Conservation (phyloP, 2,888 invertebrate species). For the Ametastegia equiseti region DNA sequence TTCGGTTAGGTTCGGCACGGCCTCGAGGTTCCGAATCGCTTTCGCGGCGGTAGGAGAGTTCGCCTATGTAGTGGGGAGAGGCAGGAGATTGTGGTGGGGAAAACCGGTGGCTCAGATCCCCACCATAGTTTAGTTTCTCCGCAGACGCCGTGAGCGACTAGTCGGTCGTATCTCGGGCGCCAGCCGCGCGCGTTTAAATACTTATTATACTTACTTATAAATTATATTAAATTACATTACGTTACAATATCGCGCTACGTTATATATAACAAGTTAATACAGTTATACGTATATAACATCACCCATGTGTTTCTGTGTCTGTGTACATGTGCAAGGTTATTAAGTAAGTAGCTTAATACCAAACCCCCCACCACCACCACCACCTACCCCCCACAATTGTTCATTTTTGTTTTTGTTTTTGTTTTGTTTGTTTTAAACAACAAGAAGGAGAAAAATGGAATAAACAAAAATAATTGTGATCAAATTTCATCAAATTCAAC, state of each 20-base stretch:
- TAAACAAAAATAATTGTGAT: too few relatives aligned
- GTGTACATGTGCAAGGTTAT: too few relatives aligned
- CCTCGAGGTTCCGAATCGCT: constrained; percentile 50
- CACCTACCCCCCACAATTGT: too few relatives aligned
- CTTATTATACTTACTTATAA: background rate
- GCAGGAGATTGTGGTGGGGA: constrained; percentile 59
- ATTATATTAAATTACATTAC: background rate
- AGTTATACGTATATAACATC: too few relatives aligned
- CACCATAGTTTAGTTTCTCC: constrained; percentile 68
- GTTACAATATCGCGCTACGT: background rate
- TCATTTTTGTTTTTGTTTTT: too few relatives aligned
- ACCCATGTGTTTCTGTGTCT: too few relatives aligned
- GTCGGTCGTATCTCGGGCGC: constrained; percentile 52
- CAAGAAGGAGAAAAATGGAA: too few relatives aligned
- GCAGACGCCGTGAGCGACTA: constrained; percentile 66
- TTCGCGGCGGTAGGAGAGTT: constrained; percentile 53
- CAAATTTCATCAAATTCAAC: too few relatives aligned
- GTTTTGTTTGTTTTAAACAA: too few relatives aligned
- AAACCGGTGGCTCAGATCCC: constrained; percentile 65
- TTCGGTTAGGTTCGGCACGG: constrained; percentile 52
- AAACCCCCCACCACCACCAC: too few relatives aligned
- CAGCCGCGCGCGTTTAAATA: background rate
- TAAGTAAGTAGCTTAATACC: too few relatives aligned
- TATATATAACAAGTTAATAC: too few relatives aligned
- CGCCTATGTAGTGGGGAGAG: background rate